phyloP scores from a whole-genome alignment of 2,797 vertebrate species.

The Salarias fasciatus region DNA sequence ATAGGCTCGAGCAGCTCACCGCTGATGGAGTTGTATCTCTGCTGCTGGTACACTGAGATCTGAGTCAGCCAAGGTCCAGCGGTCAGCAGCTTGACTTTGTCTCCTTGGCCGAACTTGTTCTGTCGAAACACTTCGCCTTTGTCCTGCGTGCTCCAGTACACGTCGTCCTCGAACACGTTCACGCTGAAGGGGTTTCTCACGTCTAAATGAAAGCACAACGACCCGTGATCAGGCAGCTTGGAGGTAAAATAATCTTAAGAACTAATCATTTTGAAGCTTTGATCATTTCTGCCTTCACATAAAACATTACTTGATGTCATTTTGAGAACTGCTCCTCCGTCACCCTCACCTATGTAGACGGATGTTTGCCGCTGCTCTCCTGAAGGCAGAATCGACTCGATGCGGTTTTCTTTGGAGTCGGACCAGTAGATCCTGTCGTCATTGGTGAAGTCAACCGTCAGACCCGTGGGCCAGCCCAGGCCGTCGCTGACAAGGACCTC shows the following conservation, averaged over 20 bases:
- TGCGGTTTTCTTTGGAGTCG: conserved; percentile 90
- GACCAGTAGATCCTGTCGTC: conserved; percentile 92
- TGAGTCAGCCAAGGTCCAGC: conserved; percentile 94
- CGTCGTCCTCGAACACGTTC: conserved; percentile 90
- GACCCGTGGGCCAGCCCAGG: conserved; percentile 91
- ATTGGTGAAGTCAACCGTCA: conserved; percentile 92
- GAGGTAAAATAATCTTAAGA: too few species aligned
- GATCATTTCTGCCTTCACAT: too few species aligned
- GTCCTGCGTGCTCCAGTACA: conserved; percentile 93
- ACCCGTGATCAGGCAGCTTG: too few species aligned
- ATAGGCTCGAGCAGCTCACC: conserved; percentile 70
- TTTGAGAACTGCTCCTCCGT: too few species aligned
- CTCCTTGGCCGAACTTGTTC: conserved; percentile 89
- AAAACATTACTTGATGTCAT: too few species aligned
- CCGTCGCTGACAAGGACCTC: conserved; percentile 81
- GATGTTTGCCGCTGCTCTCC: conserved; percentile 86
- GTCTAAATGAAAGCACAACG: conserved; percentile 53
- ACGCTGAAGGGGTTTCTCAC: conserved; percentile 88
- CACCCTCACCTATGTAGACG: conserved; percentile 81
- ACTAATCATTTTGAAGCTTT: too few species aligned
- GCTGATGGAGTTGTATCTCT: conserved; percentile 85
- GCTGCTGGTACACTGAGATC: conserved; percentile 90
- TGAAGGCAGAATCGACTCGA: conserved; percentile 89
- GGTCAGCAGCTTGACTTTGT: conserved; percentile 86
- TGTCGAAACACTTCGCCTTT: conserved; percentile 92